These are phyloP conservation scores for Oryzaephilus surinamensis DNA, from an alignment of 1,140 invertebrate genomes.

Conservation along the genomic window DNA sequence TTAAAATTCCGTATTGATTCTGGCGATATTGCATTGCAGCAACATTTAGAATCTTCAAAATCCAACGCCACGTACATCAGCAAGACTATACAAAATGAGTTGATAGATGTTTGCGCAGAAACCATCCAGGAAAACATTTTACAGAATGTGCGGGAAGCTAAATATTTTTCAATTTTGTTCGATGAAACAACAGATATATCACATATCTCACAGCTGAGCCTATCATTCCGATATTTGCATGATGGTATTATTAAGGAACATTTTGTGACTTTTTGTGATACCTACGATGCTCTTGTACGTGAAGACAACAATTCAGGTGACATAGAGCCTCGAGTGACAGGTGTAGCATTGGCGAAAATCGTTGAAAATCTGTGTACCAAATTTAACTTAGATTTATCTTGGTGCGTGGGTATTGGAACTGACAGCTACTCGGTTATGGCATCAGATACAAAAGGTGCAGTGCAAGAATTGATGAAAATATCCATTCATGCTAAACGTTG, in stretches of 20 bases:
- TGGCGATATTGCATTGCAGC: slow-evolving; percentile 4
- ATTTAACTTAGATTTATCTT: too few relatives aligned
- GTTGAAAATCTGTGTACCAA: too few relatives aligned
- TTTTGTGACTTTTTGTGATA: slow-evolving; percentile 1
- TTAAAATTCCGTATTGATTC: slow-evolving; percentile 3
- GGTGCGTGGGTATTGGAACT: too few relatives aligned
- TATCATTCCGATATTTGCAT: slow-evolving; percentile 2
- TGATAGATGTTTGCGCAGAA: slow-evolving; percentile 7
- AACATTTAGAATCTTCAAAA: slow-evolving; percentile 4
- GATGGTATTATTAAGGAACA: slow-evolving; percentile 3
- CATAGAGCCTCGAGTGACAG: not conserved
- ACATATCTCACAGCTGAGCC: slow-evolving; percentile 5
- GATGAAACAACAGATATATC: slow-evolving; percentile 9
- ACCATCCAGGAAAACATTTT: slow-evolving; percentile 7
- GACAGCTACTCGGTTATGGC: too few relatives aligned
- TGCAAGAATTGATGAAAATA: too few relatives aligned
- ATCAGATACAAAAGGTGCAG: too few relatives aligned
- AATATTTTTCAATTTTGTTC: slow-evolving; percentile 5
- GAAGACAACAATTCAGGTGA: not conserved
- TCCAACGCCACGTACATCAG: slow-evolving; percentile 9
- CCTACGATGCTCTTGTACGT: not conserved
- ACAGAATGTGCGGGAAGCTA: not conserved
- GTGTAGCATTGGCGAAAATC: not conserved
- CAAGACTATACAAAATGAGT: slow-evolving; percentile 4
- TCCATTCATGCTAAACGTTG: too few relatives aligned